Percentiles rank a stretch among this genome's conserved stretches.
phyloP scores from a whole-genome alignment of 2,113 vertebrate genomes.

The Tamias sibiricus region DNA sequence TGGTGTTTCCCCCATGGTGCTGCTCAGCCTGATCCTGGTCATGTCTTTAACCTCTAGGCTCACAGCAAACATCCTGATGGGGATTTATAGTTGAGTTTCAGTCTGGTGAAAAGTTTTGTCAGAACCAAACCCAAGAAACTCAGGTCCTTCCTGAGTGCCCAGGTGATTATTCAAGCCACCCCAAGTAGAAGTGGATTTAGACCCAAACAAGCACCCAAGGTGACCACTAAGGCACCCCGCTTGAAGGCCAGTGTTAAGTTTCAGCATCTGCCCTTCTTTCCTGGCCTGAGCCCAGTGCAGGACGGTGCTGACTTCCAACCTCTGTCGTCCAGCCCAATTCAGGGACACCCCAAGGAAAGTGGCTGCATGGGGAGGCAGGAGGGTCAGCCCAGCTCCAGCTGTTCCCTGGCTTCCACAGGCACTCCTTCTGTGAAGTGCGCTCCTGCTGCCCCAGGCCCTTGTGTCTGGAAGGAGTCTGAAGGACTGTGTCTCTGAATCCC shows the following conservation, averaged over 20 bases:
- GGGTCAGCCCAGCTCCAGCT: fast-evolving
- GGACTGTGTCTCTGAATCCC: no score
- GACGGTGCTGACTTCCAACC: background rate
- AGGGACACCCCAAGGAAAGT: fast-evolving
- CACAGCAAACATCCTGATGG: fast-evolving
- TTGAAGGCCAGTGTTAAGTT: fast-evolving
- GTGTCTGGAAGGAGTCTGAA: no score
- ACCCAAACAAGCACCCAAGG: background rate
- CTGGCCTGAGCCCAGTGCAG: fast-evolving
- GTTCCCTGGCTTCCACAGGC: fast-evolving
- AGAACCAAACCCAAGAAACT: background rate
- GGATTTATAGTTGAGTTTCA: no score
- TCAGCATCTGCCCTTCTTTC: fast-evolving
- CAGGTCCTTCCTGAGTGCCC: no score
- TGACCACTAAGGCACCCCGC: background rate
- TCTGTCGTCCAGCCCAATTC: background rate
- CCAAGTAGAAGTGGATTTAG: no score
- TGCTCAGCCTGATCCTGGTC: fast-evolving
- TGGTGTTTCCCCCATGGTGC: fast-evolving
- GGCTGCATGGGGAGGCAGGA: background rate
- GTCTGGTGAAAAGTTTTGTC: fast-evolving
- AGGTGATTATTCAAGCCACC: no score
- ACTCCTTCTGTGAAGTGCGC: background rate
- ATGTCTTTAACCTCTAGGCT: background rate
- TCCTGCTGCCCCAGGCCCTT: no score